phyloP scores from a whole-genome alignment of 2,888 invertebrate species.

The Drosophila macrospina region DNA sequence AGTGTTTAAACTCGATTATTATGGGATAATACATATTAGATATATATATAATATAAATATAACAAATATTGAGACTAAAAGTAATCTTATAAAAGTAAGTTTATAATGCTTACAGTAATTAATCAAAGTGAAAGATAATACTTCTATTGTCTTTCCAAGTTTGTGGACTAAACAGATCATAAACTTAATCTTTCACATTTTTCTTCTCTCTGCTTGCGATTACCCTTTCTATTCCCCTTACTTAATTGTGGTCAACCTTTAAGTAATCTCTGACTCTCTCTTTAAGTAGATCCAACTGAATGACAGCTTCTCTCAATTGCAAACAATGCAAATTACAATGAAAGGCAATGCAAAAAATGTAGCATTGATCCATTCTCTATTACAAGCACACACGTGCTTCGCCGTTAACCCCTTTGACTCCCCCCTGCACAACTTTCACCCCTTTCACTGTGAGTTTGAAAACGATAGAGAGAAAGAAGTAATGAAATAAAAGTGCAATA shows the following conservation, averaged over 20 bases:
- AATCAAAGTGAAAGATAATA: too few species aligned
- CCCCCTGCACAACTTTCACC: conserved; percentile 44
- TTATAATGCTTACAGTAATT: too few species aligned
- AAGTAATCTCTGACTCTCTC: neutral
- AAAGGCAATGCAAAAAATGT: neutral
- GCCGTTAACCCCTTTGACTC: conserved; percentile 31
- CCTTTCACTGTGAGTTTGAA: conserved; percentile 20
- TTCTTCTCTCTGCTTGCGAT: neutral
- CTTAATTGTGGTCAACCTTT: neutral
- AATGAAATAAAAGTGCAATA: conserved; percentile 18
- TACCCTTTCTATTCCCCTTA: neutral
- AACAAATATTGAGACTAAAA: too few species aligned
- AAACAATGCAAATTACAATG: conserved; percentile 11
- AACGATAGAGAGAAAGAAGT: conserved; percentile 1
- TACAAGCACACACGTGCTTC: conserved; percentile 26
- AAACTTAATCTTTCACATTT: neutral
- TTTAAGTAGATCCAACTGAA: neutral
- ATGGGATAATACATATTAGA: too few species aligned
- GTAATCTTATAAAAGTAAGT: too few species aligned
- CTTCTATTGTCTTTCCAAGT: too few species aligned
- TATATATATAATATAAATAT: too few species aligned
- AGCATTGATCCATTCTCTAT: conserved; percentile 27
- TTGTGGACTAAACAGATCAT: too few species aligned
- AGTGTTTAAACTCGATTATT: too few species aligned
- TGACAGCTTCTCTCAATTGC: conserved; percentile 1